Base-by-base conservation (phyloP, 2,797 vertebrate species). In the Danio albolineatus region DNA sequence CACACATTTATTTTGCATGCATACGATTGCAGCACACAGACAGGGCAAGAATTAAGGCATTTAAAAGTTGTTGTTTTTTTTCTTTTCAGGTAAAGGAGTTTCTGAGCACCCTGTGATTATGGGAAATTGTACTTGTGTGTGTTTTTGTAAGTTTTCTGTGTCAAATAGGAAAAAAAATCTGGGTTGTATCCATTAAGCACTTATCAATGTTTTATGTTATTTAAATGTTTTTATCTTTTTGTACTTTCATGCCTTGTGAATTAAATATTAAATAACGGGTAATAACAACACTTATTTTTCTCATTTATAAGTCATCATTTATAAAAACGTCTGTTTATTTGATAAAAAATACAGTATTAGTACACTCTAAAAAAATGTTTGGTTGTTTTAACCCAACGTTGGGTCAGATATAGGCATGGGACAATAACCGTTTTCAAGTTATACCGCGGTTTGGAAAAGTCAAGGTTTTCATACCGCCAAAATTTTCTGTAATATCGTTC, bases 21-120 rank as follows among this genome's bases (percentile, higher is more conserved):
- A 4, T 7, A 28, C 36, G 9, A 28, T 10, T 0, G 0, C 13
- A 51, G 67, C 3, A 28, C 8, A 49, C 14, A 44, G 10, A 51
- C 13, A 9, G 4, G 16, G n/a, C 61, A 21, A 2, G 41, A 2
- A 48, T 66, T 28, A 36, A 56, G 72, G 53, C 17, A 54, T 44
- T 56, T 41, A 19, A 43, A 44, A 57, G 39, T 14, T 72, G n/a
- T 41, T 53, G 1, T 73, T n/a, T 57, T 54, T 86, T 28, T 19
- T 87, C 87, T 64, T 81, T 56, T 89, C 89, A 98, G 97, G 96
- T 98, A 77, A 96, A 96, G 88, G 96, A 96, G 85, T 98, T 98
- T 91, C 81, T 98, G 90, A 95, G 89, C 87, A 94, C 87, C 0
- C 86, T 98, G 54, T 96, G 89, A 92, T 70, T 13, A 2, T 73